These are phyloP conservation scores for Oxyteleia sp. DNA, from an alignment of 2,888 invertebrate genomes.

Conservation along the genomic window DNA sequence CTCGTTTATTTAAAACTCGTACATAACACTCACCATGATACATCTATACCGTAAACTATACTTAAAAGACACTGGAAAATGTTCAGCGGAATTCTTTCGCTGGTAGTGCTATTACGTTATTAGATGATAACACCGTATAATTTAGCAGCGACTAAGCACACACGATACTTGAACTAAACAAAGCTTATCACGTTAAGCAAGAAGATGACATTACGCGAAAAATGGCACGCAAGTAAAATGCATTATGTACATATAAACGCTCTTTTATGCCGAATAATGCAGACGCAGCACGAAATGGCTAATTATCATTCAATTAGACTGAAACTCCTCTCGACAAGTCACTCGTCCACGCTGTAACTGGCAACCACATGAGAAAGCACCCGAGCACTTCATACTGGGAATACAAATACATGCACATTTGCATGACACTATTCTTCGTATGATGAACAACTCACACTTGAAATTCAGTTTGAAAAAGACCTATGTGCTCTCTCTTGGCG, in stretches of 20 bases:
- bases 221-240: conserved; percentile 26
- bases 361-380: conserved; percentile 82
- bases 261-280: conserved; percentile 43
- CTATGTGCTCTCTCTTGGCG: conserved; percentile 72
- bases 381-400: conserved; percentile 62
- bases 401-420: conserved; percentile 62
- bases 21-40: too few relatives aligned
- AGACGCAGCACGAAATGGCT: conserved; percentile 56
- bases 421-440: conserved; percentile 63
- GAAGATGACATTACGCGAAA: neutral
- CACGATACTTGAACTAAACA: neutral
- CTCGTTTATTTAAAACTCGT: too few relatives aligned
- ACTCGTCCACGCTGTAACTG: conserved; percentile 80
- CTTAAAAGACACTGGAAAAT: too few relatives aligned
- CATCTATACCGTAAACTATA: too few relatives aligned
- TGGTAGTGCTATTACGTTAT: too few relatives aligned
- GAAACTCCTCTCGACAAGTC: conserved; percentile 77
- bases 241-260: conserved; percentile 21
- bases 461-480: conserved; percentile 70
- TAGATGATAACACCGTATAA: neutral
- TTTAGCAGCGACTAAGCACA: neutral
- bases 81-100: too few relatives aligned
- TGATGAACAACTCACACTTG: conserved; percentile 65
- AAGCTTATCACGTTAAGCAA: conserved; percentile 11
- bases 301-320: conserved; percentile 81